Percentiles rank a stretch among this genome's conserved stretches.
Evolutionary conservation across 2,888 invertebrate genomes (phyloP).

Genomic region (Lithophane socia): DNA sequence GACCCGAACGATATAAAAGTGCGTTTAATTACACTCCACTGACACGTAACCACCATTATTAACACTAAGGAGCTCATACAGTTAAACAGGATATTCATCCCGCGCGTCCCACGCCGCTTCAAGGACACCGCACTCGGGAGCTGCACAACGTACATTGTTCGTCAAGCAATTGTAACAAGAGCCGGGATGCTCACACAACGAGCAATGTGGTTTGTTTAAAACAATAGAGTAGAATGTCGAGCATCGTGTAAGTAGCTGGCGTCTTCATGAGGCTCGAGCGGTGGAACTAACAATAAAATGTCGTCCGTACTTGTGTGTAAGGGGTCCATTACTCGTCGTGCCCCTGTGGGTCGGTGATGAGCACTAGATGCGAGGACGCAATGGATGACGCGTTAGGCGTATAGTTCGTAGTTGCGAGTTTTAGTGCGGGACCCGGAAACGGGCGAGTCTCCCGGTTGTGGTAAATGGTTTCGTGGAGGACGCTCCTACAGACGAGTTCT

Average conservation of each 20-base stretch:
- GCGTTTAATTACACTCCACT: constrained; percentile 73
- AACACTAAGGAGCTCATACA: constrained; percentile 75
- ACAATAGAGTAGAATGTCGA: constrained; percentile 72
- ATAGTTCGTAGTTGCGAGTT: constrained; percentile 53
- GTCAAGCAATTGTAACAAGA: constrained; percentile 61
- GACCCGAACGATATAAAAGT: constrained; percentile 63
- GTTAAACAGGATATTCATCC: constrained; percentile 72
- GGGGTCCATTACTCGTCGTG: constrained; percentile 59
- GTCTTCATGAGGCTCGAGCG: constrained; percentile 70
- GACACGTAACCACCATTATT: constrained; percentile 76
- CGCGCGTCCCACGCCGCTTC: constrained; percentile 50
- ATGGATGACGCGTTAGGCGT: constrained; percentile 63
- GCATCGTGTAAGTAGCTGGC: constrained; percentile 71
- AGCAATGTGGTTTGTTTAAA: constrained; percentile 79
- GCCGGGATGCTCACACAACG: constrained; percentile 67
- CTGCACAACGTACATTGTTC: constrained; percentile 75
- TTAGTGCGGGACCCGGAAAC: constrained; percentile 63
- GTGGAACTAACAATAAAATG: constrained; percentile 50
- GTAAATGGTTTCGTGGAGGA: constrained; percentile 74
- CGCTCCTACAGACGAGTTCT: constrained; percentile 70
- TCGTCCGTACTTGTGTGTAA: constrained; percentile 54
- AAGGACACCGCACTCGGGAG: constrained; percentile 46
- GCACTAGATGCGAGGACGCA: constrained; percentile 56
- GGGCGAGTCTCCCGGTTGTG: constrained; percentile 67
- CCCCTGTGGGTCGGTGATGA: constrained; percentile 23